Base-by-base conservation (phyloP, 2,113 vertebrate species). In the Hypocryptadius cinnamomeus region DNA sequence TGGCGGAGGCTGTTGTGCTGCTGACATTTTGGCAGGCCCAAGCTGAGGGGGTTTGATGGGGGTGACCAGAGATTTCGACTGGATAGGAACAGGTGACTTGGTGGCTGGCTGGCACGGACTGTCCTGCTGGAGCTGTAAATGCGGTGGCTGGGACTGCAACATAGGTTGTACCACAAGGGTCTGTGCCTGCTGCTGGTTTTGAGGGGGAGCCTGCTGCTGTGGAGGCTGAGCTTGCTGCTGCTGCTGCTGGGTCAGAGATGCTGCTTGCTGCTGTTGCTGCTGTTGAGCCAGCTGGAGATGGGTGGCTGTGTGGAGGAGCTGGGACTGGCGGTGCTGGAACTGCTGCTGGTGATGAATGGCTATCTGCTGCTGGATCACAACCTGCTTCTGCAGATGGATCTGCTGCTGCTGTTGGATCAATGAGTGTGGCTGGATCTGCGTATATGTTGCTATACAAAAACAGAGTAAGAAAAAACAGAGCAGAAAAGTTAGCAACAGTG, bases 101-200 rank as follows among this genome's bases (percentile, higher is more conserved):
- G 97, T 97, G 74, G 94, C 30, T 79, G 94, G 45, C 90, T 96
- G 97, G 70, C 96, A 96, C 11, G 90, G 44, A 63, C 92, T 78
- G 61, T 98, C 98, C 21, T 97, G 97, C 47, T 97, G 97, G 45
- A 98, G 96, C 72, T 97, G 94, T 63, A 97, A 70, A 39, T 97
- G 47, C 79, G 96, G 97, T 8, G 96, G 82, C 94, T 97, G 97
- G 79, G 99, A 98, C 89, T 99, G 99, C 39, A 99, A 97, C 88
- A 99, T 98, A 4, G 99, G 99, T 71, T 99, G 99, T 37, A 99
- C 99, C 63, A 99, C 99, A 66, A 99, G 97, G 42, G 99, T 99
- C 96, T 99, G 99, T 27, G 99, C 97, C 77, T 96, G 96, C 85
- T 95, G 97, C 76, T 94, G 97, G 54, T 98, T 98, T 66, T 94